phyloP scores from a whole-genome alignment of 2,888 invertebrate species.

The Pharmacophagus antenor region DNA sequence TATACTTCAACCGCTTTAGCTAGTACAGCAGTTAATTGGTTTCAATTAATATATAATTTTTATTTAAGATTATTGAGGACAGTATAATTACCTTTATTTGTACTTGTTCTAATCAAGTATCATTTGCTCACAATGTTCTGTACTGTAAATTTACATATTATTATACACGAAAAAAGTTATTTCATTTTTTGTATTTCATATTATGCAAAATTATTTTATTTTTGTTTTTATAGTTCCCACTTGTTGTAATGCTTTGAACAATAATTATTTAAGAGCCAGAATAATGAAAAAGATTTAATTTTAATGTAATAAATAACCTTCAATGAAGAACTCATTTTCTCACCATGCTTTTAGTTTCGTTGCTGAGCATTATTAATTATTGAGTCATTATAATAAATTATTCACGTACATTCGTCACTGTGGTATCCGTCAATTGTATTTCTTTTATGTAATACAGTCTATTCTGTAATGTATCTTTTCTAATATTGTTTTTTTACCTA shows the following conservation, averaged over 20 bases:
- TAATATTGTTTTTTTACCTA: constrained; percentile 1
- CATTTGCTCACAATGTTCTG: not conserved
- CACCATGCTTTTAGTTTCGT: not conserved
- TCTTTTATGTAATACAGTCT: constrained; percentile 21
- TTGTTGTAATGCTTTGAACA: not conserved
- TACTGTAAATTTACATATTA: too few relatives aligned
- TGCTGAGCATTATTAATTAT: not conserved
- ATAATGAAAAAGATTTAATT: not conserved
- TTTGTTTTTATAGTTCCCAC: too few relatives aligned
- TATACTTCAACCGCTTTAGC: constrained; percentile 8
- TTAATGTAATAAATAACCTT: not conserved
- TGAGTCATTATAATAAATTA: not conserved
- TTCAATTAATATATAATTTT: constrained; percentile 13
- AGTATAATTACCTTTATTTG: constrained; percentile 3
- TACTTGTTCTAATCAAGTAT: not conserved
- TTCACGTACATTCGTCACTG: not conserved
- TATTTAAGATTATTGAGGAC: not conserved
- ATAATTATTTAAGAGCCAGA: not conserved
- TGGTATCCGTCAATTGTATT: constrained; percentile 6
- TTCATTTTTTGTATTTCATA: too few relatives aligned
- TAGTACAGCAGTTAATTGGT: constrained; percentile 11
- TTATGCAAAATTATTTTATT: too few relatives aligned
- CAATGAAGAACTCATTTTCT: not conserved
- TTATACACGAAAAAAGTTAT: too few relatives aligned
- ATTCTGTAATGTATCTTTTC: constrained; percentile 18